Conservation (phyloP, 2,888 invertebrate genomes). For the Thymelicus lineola region DNA sequence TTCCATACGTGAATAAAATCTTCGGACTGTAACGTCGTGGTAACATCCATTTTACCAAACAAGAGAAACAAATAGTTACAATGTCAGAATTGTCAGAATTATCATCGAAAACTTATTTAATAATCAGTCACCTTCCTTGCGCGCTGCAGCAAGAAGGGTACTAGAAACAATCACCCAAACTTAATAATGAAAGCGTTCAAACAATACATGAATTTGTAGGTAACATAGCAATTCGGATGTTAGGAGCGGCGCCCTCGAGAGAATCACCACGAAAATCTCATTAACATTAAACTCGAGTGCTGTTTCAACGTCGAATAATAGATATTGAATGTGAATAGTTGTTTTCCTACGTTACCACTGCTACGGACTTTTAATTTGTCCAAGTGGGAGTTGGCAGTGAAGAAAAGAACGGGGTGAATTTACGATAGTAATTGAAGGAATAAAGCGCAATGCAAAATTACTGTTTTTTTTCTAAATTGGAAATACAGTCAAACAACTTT, state of each 20-base stretch:
- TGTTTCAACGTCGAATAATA: slow-evolving; percentile 43
- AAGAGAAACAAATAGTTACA: too few relatives aligned
- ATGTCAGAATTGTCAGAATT: too few relatives aligned
- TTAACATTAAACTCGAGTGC: slow-evolving; percentile 51
- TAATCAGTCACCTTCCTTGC: slow-evolving; percentile 8
- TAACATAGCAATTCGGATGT: slow-evolving; percentile 14
- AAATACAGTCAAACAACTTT: too few relatives aligned
- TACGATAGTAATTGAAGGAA: too few relatives aligned
- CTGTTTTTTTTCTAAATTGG: too few relatives aligned
- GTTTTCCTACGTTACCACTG: slow-evolving; percentile 6
- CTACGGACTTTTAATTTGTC: slow-evolving; percentile 9
- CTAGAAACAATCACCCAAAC: slow-evolving; percentile 29
- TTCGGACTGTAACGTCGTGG: too few relatives aligned
- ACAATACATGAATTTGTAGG: slow-evolving; percentile 41
- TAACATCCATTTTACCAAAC: too few relatives aligned
- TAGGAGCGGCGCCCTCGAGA: slow-evolving; percentile 31
- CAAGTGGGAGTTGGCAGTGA: not conserved
- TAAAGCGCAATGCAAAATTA: too few relatives aligned
- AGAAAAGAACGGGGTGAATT: too few relatives aligned
- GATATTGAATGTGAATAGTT: slow-evolving; percentile 40
- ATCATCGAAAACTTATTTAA: slow-evolving; percentile 19
- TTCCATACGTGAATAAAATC: too few relatives aligned
- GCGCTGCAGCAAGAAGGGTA: slow-evolving; percentile 13
- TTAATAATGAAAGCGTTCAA: slow-evolving; percentile 37
- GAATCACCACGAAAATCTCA: slow-evolving; percentile 52